phyloP scores from a whole-genome alignment of 2,113 vertebrate species.

The Forbesichthys agassizii region DNA sequence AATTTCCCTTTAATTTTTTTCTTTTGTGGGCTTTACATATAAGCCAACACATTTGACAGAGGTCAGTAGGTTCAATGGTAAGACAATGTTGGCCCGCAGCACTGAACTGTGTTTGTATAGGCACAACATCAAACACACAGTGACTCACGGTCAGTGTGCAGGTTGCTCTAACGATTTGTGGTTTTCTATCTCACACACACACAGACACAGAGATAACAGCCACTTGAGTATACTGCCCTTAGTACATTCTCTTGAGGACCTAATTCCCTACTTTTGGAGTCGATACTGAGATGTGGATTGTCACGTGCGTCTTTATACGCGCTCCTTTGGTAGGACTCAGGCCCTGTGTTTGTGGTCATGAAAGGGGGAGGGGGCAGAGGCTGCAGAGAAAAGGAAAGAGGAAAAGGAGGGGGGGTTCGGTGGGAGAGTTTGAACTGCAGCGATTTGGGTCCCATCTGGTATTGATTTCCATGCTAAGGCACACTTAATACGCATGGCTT shows the following conservation, averaged over 20 bases:
- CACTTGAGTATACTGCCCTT: too few species aligned
- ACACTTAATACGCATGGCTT: constrained; percentile 93
- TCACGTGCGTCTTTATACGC: constrained; percentile 30
- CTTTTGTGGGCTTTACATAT: too few species aligned
- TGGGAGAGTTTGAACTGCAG: constrained; percentile 79
- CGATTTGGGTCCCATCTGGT: constrained; percentile 90
- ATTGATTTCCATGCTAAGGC: constrained; percentile 92
- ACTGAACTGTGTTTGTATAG: background rate
- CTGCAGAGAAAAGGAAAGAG: constrained; percentile 68
- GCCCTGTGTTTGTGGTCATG: constrained; percentile 31
- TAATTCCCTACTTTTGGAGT: background rate
- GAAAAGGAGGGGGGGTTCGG: constrained; percentile 60
- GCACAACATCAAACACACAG: background rate
- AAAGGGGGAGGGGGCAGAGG: constrained; percentile 33
- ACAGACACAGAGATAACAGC: too few species aligned
- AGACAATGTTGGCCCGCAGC: too few species aligned
- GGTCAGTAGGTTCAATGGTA: too few species aligned
- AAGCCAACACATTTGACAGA: too few species aligned
- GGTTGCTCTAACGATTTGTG: too few species aligned
- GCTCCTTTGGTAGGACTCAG: constrained; percentile 15
- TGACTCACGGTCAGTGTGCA: background rate
- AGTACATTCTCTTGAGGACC: background rate
- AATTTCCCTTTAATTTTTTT: too few species aligned
- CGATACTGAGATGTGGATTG: constrained; percentile 5
- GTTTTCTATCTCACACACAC: too few species aligned